phyloP scores from a whole-genome alignment of 1,140 invertebrate species.

The Drosophila ohnishii region DNA sequence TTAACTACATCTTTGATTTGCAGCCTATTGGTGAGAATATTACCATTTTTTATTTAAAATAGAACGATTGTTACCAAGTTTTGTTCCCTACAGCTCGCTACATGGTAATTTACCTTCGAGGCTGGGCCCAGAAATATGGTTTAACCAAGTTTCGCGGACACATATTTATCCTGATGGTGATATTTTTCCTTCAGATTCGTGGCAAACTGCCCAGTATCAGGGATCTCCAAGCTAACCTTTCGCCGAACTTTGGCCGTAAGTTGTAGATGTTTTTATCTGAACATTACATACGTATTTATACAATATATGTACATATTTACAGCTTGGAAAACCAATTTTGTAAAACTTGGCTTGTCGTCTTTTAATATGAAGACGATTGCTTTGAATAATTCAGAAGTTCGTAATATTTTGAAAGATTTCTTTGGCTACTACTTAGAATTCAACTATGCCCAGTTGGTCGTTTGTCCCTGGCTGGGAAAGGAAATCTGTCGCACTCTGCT shows the following conservation, averaged over 20 bases:
- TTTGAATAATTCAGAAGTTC: background rate
- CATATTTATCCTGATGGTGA: conserved; percentile 38
- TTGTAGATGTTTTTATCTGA: background rate
- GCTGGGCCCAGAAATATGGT: conserved; percentile 7
- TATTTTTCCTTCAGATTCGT: conserved; percentile 32
- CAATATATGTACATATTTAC: background rate
- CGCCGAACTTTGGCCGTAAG: conserved; percentile 20
- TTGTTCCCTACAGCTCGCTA: conserved; percentile 34
- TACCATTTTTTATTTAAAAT: background rate
- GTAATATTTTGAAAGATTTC: background rate
- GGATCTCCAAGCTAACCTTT: conserved; percentile 2
- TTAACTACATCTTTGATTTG: conserved; percentile 40
- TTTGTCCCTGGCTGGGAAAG: conserved; percentile 35
- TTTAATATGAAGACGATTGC: conserved; percentile 13
- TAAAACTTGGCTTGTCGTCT: background rate
- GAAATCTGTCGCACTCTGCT: background rate
- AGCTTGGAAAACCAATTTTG: conserved; percentile 23
- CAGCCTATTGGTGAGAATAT: conserved; percentile 40
- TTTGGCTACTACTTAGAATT: conserved; percentile 30
- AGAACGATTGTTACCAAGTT: background rate
- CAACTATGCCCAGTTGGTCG: background rate
- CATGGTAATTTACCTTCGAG: conserved; percentile 45
- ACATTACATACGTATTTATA: background rate
- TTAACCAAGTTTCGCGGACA: conserved; percentile 26
- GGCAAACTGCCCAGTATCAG: conserved; percentile 18